A percentile compares a stretch with the other conserved stretches of the same genome.
Conservation (phyloP, 2,888 invertebrate species). For the Macaria liturata region DNA sequence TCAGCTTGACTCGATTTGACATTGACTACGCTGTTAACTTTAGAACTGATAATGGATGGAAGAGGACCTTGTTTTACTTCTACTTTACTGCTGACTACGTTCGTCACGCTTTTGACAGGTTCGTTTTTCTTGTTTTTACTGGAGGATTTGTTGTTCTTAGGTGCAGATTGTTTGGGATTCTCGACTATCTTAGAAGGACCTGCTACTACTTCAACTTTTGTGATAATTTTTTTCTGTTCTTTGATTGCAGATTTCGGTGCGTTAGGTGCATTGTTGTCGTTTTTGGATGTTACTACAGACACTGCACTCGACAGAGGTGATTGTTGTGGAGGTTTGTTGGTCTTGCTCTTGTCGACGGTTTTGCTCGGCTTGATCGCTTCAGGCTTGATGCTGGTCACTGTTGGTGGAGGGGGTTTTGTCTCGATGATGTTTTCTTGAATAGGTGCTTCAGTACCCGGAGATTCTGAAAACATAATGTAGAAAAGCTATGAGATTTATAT, state of each 20-base stretch:
- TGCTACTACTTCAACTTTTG: slow-evolving; percentile 83
- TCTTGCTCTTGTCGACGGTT: slow-evolving; percentile 65
- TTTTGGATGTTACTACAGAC: slow-evolving; percentile 72
- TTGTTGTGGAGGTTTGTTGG: slow-evolving; percentile 63
- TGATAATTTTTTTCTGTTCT: slow-evolving; percentile 75
- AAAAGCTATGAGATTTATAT: slow-evolving; percentile 17
- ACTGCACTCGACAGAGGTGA: slow-evolving; percentile 68
- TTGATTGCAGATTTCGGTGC: slow-evolving; percentile 73
- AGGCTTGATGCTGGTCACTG: slow-evolving; percentile 64
- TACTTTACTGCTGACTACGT: slow-evolving; percentile 72
- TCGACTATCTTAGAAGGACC: slow-evolving; percentile 77
- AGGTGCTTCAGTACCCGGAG: slow-evolving; percentile 69
- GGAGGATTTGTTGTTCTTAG: slow-evolving; percentile 56
- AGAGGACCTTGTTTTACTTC: slow-evolving; percentile 74
- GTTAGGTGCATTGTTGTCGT: slow-evolving; percentile 67
- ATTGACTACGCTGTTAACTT: slow-evolving; percentile 83
- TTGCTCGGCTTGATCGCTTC: slow-evolving; percentile 77
- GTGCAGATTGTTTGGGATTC: slow-evolving; percentile 54
- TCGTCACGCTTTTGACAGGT: slow-evolving; percentile 64
- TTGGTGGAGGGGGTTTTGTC: slow-evolving; percentile 72
- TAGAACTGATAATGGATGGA: slow-evolving; percentile 58
- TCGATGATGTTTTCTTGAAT: slow-evolving; percentile 76
- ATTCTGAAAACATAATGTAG: slow-evolving; percentile 56
- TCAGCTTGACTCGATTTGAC: slow-evolving; percentile 69
- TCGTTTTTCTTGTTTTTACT: slow-evolving; percentile 64